These are phyloP conservation scores for Hipparchia sbordonii DNA, from an alignment of 2,888 invertebrate genomes.

Conservation along the genomic window DNA sequence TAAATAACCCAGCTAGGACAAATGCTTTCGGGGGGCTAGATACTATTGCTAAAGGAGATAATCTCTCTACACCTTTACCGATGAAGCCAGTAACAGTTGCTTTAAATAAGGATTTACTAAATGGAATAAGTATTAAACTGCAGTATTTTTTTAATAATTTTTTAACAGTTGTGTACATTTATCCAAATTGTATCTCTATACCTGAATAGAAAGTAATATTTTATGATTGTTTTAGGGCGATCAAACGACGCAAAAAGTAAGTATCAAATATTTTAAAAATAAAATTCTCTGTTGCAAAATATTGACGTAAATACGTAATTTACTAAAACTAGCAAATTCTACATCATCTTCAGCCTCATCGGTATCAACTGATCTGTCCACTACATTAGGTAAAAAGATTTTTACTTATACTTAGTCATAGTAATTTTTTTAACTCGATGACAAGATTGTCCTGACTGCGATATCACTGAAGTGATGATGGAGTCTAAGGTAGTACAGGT, in stretches of 20 bases:
- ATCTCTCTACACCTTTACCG: not conserved
- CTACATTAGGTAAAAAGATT: not conserved
- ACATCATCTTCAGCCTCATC: not conserved
- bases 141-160: not conserved
- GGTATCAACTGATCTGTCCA: not conserved
- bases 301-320: not conserved
- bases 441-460: too few species aligned
- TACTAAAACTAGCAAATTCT: slow-evolving; percentile 2
- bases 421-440: too few species aligned
- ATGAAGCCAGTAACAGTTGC: not conserved
- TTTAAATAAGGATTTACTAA: not conserved
- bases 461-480: too few species aligned
- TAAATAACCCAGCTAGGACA: not conserved
- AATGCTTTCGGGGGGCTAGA: not conserved
- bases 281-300: not conserved
- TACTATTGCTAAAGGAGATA: not conserved
- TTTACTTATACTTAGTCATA: too few species aligned
- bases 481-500: too few species aligned
- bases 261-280: not conserved
- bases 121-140: slow-evolving; percentile 7
- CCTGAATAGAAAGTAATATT: not conserved
- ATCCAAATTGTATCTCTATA: not conserved
- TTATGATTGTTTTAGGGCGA: slow-evolving; percentile 7
- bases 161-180: too few species aligned
- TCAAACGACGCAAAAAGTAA: slow-evolving; percentile 8